These are phyloP conservation scores for Drosophila melanica DNA, from an alignment of 1,140 invertebrate genomes.

Conservation along the genomic window DNA sequence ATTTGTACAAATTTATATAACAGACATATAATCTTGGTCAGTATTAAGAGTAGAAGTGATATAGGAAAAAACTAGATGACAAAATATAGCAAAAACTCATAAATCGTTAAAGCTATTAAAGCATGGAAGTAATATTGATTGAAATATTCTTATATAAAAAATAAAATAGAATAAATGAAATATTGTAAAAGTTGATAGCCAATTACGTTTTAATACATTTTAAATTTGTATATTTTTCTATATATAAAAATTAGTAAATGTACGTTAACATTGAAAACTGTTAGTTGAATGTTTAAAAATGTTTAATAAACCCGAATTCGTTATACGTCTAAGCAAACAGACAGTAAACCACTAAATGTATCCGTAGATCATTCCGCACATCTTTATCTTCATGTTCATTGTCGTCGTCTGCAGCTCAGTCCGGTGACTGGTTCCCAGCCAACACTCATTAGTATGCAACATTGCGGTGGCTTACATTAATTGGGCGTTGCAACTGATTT, in stretches of 20 bases:
- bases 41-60: no score
- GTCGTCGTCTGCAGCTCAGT: constrained; percentile 6
- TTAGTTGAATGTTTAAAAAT: constrained; percentile 4
- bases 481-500: constrained; percentile 83
- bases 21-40: no score
- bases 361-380: constrained; percentile 10
- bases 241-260: no score
- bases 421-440: constrained; percentile 14
- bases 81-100: no score
- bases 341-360: constrained; percentile 11
- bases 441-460: constrained; percentile 79
- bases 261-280: background rate
- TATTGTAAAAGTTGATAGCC: background rate
- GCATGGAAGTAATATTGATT: no score
- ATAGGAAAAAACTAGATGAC: no score
- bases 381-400: constrained; percentile 32
- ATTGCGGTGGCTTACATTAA: constrained; percentile 79
- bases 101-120: no score
- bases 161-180: no score
- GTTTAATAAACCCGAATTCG: constrained; percentile 17
- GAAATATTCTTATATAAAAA: no score
- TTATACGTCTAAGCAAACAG: constrained; percentile 25
- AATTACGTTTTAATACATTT: no score
- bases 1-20: no score
- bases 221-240: no score